These are phyloP conservation scores for Syngnathus scovelli DNA, from an alignment of 2,113 vertebrate species.

Conservation along the genomic window DNA sequence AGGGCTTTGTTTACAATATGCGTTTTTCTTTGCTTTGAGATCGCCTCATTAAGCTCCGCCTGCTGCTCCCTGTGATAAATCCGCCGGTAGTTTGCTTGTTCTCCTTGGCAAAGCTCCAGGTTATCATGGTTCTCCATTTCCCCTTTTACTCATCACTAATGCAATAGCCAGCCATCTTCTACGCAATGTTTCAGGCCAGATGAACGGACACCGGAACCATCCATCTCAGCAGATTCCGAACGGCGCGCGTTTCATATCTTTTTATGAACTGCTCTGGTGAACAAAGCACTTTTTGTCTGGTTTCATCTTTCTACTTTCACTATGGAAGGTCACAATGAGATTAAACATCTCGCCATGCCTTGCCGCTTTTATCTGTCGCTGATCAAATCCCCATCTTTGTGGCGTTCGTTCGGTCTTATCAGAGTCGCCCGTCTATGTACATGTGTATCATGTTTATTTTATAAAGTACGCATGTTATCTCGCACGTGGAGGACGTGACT, in stretches of 20 bases:
- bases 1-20: slow-evolving; percentile 2
- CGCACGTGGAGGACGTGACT: slow-evolving; percentile 18
- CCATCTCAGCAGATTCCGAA: not conserved
- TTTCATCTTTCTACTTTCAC: slow-evolving; percentile 10
- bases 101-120: slow-evolving; percentile 10
- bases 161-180: slow-evolving; percentile 23
- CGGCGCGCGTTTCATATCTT: slow-evolving; percentile 10
- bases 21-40: not conserved
- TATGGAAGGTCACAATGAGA: slow-evolving; percentile 29
- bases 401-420: slow-evolving; percentile 2
- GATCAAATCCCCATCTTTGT: slow-evolving; percentile 18
- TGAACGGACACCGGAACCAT: slow-evolving; percentile 12
- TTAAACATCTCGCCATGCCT: slow-evolving; percentile 16
- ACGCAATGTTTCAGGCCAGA: slow-evolving; percentile 25
- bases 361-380: slow-evolving; percentile 16
- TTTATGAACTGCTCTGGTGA: slow-evolving; percentile 1
- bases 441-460: not conserved
- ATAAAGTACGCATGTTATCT: slow-evolving; percentile 9
- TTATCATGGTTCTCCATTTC: not conserved
- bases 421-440: not conserved
- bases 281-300: slow-evolving; percentile 16
- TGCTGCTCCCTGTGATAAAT: not conserved
- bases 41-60: slow-evolving; percentile 4
- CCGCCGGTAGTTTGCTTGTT: not conserved
- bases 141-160: not conserved